Evolutionary conservation across 2,113 vertebrate genomes (phyloP).

Genomic region (Sapajus apella): DNA sequence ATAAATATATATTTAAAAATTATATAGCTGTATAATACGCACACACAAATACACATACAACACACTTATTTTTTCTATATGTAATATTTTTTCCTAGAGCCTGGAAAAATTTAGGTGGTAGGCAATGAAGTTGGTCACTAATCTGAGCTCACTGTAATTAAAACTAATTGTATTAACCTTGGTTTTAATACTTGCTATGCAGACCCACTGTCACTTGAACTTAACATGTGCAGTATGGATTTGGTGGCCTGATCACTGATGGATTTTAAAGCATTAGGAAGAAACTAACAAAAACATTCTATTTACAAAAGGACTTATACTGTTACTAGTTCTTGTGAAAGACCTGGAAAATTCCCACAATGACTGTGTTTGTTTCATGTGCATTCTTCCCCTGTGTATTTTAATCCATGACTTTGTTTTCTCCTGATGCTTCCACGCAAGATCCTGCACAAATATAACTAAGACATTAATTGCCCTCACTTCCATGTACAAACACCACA

Average conservation of each 20-base stretch:
- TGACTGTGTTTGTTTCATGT: not conserved
- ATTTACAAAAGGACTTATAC: not conserved
- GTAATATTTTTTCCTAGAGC: not conserved
- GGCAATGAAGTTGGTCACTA: not conserved
- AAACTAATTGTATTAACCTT: not conserved
- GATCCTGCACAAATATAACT: conserved; percentile 5
- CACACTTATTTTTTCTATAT: not conserved
- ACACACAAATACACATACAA: not conserved
- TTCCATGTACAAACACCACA: not conserved
- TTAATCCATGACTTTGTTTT: not conserved
- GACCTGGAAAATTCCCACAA: not conserved
- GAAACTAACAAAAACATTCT: not conserved
- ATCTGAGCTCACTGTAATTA: not conserved
- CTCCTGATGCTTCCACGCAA: not conserved
- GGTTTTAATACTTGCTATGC: not conserved
- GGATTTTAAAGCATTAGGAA: not conserved
- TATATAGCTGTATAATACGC: not conserved
- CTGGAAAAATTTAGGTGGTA: not conserved
- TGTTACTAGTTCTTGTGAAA: not conserved
- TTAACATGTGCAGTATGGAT: not conserved
- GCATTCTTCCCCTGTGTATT: not conserved
- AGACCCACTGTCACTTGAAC: not conserved
- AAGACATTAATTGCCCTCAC: conserved; percentile 4
- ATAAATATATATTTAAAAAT: no score
- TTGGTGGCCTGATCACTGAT: not conserved